Base-by-base conservation (phyloP, 1,140 invertebrate species). In the Forficula auricularia region DNA sequence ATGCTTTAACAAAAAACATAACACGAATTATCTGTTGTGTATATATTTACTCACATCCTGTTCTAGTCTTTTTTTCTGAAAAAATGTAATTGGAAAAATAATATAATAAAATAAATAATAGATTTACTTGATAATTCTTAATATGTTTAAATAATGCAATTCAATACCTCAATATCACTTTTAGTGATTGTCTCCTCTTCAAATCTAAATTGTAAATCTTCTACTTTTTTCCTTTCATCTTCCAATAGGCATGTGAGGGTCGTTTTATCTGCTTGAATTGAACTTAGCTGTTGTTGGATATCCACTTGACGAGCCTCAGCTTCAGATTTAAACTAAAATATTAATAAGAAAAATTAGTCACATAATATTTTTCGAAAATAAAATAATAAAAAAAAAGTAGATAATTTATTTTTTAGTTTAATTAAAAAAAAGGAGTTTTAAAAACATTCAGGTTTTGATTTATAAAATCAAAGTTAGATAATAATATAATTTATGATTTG, bases 201-300 rank as follows among this genome's bases (percentile, higher is more conserved):
- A 46, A 87, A 77, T 31, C 81, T 73, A 57, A 95, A 95, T 55
- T 88, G 74, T 36, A 94, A 65, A 61, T 96, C 91, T 66, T 97
- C 90, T 9, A 81, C 72, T 61, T 86, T 89, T 53, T 82, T 77
- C 54, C 71, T 77, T 52, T 90, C 84, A 50, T 91, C 85, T 48
- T 89, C 83, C 48, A 92, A 56, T 50, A 81, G 75, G 33, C 68
- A 63, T 36, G 64, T 57, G 15, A 91, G 57, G 18, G 71, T 67
- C 43, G 68, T 67, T 48, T 76, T 74, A 46, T 86, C 79, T 4
- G 65, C 59, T 50, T 80, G 72, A 7, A 81, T 56, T 49, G 72
- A 60, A 10, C 59, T 46, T 6, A 75, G 46, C 19, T 55, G 49
- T 33, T 59, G 57, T 35, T 64, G 56, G 13, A 59, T 48, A 54